phyloP scores from a whole-genome alignment of 2,113 vertebrate genomes.

The Tyrannus savana region DNA sequence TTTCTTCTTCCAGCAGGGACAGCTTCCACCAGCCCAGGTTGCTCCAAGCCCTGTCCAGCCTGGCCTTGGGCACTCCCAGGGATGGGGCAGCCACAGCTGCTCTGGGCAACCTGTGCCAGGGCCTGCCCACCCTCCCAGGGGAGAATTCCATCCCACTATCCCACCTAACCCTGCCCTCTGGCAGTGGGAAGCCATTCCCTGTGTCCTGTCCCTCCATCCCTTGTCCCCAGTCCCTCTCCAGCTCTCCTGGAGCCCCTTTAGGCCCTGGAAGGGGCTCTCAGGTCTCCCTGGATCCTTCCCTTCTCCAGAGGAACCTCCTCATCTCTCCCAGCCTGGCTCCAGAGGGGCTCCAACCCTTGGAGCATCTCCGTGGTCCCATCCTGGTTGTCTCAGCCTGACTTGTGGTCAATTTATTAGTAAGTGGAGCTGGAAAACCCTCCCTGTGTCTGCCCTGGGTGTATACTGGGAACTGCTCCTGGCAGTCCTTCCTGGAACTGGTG shows the following conservation, averaged over 20 bases:
- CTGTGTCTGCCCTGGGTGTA: not conserved
- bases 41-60: not conserved
- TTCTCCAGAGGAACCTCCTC: fast-evolving
- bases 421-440: no score
- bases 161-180: fast-evolving
- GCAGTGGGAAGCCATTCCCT: not conserved
- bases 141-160: not conserved
- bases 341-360: not conserved
- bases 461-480: not conserved
- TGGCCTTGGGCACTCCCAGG: not conserved
- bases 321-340: not conserved
- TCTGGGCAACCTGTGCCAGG: not conserved
- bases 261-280: not conserved
- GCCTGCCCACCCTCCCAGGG: not conserved
- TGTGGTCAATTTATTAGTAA: not conserved
- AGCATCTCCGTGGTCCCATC: not conserved
- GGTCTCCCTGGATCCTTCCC: not conserved
- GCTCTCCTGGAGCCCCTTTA: not conserved
- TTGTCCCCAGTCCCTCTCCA: not conserved
- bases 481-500: not conserved
- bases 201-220: not conserved
- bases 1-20: not conserved
- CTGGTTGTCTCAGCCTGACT: not conserved
- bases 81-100: not conserved
- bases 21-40: fast-evolving